Evolutionary conservation across 23 tunicate genomes (phyloP), one percentile per base, ranked within the genome.

Genomic region (Aplidium turbinatum): DNA sequence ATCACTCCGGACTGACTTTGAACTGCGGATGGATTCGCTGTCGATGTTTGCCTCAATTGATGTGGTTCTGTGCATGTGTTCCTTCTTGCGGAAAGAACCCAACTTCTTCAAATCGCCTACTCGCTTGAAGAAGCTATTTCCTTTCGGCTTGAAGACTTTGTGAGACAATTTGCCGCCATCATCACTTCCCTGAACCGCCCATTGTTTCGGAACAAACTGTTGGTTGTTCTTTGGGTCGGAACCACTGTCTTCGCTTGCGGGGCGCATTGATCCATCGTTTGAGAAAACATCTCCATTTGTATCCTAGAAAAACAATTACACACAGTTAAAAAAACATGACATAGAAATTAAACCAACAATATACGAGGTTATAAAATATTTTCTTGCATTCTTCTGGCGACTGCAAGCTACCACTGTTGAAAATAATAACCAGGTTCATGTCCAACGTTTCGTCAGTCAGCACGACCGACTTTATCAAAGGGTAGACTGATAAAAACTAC

Each of bases 71-170:
- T 47, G 79, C 28, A 42, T 46, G 16, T 30, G 6, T 22, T 79
- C 85, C 35, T 89, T 85, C 21, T 76, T 58, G 1, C 85, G 75
- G 60, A 89, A 82, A 24, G 88, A 82, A 20, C 88, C 82, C 31
- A 86, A 29, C 66, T 80, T 78, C 50, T 66, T 57, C 28, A 73
- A 53, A 47, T 81, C 87, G 4, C 92, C 78, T 6, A 87, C 81
- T 40, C 83, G 57, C 30, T 78, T 78, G 25, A 85, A 64, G 46
- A 85, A 85, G 46, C 89, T 83, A 58, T 82, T 61, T 31, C 72
- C 65, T 75, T 83, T 83, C 3, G 58, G 58, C 28, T 70, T 70
- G 18, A 70, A 47, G 58, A 22, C 6, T 42, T 42, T 42, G 11
- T 11, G 50, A n/a, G n/a, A n/a, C n/a, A n/a, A n/a, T n/a, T n/a